These are phyloP conservation scores for Myripristis murdjan DNA, from an alignment of 2,797 vertebrate genomes.

Conservation along the genomic window DNA sequence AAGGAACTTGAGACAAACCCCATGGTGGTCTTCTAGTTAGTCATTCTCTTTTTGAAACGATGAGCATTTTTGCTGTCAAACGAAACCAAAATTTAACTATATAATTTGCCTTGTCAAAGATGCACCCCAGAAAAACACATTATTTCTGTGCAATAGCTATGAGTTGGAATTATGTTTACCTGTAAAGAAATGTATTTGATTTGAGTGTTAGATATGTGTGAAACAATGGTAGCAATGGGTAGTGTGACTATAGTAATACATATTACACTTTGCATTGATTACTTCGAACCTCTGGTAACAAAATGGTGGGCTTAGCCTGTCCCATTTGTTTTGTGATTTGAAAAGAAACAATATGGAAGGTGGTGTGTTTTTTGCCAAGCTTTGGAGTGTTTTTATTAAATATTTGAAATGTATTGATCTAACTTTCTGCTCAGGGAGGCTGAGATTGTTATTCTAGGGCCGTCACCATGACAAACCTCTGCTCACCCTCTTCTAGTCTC, in stretches of 20 bases:
- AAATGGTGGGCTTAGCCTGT: slow-evolving; percentile 37
- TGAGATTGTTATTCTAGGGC: slow-evolving; percentile 74
- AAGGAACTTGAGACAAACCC: slow-evolving; percentile 43
- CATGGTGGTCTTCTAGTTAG: slow-evolving; percentile 43
- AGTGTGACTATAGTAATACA: slow-evolving; percentile 53
- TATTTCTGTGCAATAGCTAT: slow-evolving; percentile 80
- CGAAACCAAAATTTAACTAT: slow-evolving; percentile 75
- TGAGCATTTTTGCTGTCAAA: slow-evolving; percentile 73
- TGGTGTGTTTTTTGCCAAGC: slow-evolving; percentile 78
- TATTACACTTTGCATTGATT: slow-evolving; percentile 66
- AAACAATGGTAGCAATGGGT: slow-evolving; percentile 64
- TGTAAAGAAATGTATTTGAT: slow-evolving; percentile 68
- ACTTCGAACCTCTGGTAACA: slow-evolving; percentile 52
- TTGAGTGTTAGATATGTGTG: slow-evolving; percentile 67
- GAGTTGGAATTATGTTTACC: slow-evolving; percentile 55
- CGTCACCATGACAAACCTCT: slow-evolving; percentile 65
- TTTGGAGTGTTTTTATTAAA: slow-evolving; percentile 81
- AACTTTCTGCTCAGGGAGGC: slow-evolving; percentile 84
- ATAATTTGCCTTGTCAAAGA: slow-evolving; percentile 71
- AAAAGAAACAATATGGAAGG: slow-evolving; percentile 57
- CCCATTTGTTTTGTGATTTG: slow-evolving; percentile 50
- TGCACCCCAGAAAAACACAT: slow-evolving; percentile 50
- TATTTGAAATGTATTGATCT: slow-evolving; percentile 82
- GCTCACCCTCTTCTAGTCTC: slow-evolving; percentile 61
- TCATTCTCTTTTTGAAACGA: slow-evolving; percentile 50